These are phyloP conservation scores for Diogma glabrata DNA, from an alignment of 2,888 invertebrate genomes.

Conservation along the genomic window DNA sequence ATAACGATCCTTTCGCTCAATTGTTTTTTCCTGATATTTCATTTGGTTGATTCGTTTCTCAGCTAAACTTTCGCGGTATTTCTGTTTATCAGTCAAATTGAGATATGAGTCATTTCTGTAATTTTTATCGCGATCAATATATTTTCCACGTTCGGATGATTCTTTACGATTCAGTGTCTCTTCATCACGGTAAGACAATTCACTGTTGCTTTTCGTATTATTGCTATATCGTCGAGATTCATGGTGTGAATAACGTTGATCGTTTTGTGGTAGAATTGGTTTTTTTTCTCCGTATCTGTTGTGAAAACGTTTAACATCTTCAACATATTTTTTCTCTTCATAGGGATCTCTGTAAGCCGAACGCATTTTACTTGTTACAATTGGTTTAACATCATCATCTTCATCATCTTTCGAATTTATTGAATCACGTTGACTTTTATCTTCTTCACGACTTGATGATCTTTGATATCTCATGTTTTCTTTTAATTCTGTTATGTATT, in stretches of 20 bases:
- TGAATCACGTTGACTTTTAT: not conserved
- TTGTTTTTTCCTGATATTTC: slow-evolving; percentile 7
- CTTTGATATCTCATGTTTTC: not conserved
- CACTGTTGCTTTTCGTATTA: not conserved
- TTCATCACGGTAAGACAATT: not conserved
- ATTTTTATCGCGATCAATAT: slow-evolving; percentile 2
- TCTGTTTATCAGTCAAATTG: slow-evolving; percentile 36
- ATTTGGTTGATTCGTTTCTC: slow-evolving; percentile 8
- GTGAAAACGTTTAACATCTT: slow-evolving; percentile 9
- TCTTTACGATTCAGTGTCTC: not conserved
- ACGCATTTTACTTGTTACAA: slow-evolving; percentile 11
- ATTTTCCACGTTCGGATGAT: not conserved
- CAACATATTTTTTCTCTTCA: slow-evolving; percentile 10
- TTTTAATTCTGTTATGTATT: no score
- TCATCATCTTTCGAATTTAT: slow-evolving; percentile 20
- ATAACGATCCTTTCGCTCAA: slow-evolving; percentile 11
- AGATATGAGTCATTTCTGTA: no score
- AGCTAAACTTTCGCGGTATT: slow-evolving; percentile 27
- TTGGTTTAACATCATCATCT: slow-evolving; percentile 22
- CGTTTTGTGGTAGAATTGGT: no score
- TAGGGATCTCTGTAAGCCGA: slow-evolving; percentile 13
- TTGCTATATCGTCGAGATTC: not conserved
- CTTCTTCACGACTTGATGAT: slow-evolving; percentile 7
- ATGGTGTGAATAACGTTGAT: not conserved
- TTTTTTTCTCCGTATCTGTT: not conserved